Evolutionary conservation across 2,113 vertebrate species (phyloP), one percentile per base, ranked within the genome.

Genomic region (Gnathonemus longibarbis): DNA sequence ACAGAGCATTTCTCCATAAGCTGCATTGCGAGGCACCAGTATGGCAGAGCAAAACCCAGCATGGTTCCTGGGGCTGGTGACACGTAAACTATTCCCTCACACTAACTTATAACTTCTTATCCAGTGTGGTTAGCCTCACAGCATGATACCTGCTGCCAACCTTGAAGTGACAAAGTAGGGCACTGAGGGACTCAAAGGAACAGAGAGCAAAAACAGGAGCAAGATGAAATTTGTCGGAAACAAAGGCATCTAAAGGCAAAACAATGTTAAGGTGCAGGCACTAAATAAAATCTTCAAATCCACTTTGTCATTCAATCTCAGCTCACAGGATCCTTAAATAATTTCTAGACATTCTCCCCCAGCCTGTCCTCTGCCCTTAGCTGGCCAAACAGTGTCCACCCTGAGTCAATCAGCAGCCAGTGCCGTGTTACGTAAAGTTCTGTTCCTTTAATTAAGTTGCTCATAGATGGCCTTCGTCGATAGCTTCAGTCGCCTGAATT

Each of bases 121-220:
- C 35, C 17, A 80, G 31, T 80, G 74, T 80, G 95, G 95, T 93
- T 94, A 93, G 94, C 95, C 94, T 89, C 91, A 91, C 94, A 94
- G 94, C 94, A 93, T 91, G 91, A 93, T 94, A 94, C 95, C 94
- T 95, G 94, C 95, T 94, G 95, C 94, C 95, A 96, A 95, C 94
- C 95, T 96, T 96, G 94, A 96, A 93, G 92, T 94, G 94, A 94
- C 95, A 95, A 96, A 96, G 94, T 95, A 95, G 96, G 95, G 1
- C 74, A 80, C 74, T 7, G 74, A 80, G 74, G 74, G 74, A 80
- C 31, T 77, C 13, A 94, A 94, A 94, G 95, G 93, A 94, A 93
- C 0, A 35, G 27, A 21, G 17, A 93, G 91, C 91, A 92, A 93
- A 56, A 93, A 90, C 89, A 91, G 91, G 90, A 91, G 91, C 91